phyloP scores from a whole-genome alignment of 2,113 vertebrate genomes.

The Megalops atlanticus region DNA sequence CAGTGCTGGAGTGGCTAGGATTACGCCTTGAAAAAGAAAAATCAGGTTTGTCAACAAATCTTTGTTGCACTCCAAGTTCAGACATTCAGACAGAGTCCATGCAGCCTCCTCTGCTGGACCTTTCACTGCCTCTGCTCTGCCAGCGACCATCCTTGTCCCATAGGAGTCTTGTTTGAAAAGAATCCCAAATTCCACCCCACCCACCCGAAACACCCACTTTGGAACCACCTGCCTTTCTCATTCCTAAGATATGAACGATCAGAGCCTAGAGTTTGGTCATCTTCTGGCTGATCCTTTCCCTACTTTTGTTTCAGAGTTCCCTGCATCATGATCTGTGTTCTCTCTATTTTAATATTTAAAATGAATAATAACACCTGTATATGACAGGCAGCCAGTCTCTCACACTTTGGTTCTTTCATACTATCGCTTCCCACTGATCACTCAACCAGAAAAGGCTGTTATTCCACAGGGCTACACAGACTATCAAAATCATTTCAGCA shows the following conservation, averaged over 20 bases:
- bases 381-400: background rate
- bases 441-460: constrained; percentile 33
- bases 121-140: background rate
- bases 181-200: background rate
- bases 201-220: background rate
- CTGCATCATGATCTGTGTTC: background rate
- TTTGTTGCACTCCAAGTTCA: background rate
- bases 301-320: background rate
- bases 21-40: background rate
- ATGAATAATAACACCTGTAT: background rate
- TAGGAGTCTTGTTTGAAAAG: background rate
- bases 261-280: constrained; percentile 13
- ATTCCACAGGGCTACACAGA: constrained; percentile 12
- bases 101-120: background rate
- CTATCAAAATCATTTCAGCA: constrained; percentile 21
- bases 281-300: constrained; percentile 20
- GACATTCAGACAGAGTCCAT: background rate
- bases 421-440: constrained; percentile 20
- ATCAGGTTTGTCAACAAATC: background rate
- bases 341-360: background rate
- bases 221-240: constrained; percentile 34
- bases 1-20: background rate
- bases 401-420: background rate
- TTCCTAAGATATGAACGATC: constrained; percentile 29
- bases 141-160: background rate